Base-by-base conservation (phyloP, 2,888 invertebrate genomes). In the Yponomeuta malinellus region DNA sequence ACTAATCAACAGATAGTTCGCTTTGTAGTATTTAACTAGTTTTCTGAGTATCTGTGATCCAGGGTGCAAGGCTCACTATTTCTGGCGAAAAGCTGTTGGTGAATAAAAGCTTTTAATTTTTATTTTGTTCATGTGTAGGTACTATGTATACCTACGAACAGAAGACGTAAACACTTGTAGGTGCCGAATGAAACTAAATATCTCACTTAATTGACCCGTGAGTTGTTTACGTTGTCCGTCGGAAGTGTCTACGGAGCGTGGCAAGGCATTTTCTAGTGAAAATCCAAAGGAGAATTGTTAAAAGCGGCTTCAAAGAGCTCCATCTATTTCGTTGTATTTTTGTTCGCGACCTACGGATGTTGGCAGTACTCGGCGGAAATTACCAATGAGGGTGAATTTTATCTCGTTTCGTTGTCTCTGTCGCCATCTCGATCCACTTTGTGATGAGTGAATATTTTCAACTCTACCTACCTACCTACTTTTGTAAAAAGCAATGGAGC, bases 301-400 rank as follows among this genome's bases (percentile, higher is more conserved):
- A 59, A 59, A 59, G 52, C 52, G 3, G 52, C 52, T 59, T 59
- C 52, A 59, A 59, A 59, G 52, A 59, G 52, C 52, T 59, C 15
- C 52, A 59, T 59, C 52, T 59, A 59, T 59, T 15, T 59, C 52
- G 52, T 59, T 15, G 52, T 15, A 12, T 59, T 59, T 15, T 59
- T 59, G 52, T 59, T 59, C 52, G 52, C 15, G 52, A 0, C 15
- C 52, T 43, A 8, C 52, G 52, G 52, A 59, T 59, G 52, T 59
- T 59, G 52, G 52, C 15, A 59, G 52, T 59, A 15, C 15, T 59
- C 52, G 52, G 15, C 52, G 52, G 52, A 59, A 59, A 59, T 59
- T 59, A 59, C 52, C 52, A 59, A 59, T 59, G 52, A 59, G 52
- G 52, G 52, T 59, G 52, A 59, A 59, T 59, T 59, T 59, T 59